Base-by-base conservation (phyloP, 2,797 vertebrate genomes). In the Myotis pilosus region DNA sequence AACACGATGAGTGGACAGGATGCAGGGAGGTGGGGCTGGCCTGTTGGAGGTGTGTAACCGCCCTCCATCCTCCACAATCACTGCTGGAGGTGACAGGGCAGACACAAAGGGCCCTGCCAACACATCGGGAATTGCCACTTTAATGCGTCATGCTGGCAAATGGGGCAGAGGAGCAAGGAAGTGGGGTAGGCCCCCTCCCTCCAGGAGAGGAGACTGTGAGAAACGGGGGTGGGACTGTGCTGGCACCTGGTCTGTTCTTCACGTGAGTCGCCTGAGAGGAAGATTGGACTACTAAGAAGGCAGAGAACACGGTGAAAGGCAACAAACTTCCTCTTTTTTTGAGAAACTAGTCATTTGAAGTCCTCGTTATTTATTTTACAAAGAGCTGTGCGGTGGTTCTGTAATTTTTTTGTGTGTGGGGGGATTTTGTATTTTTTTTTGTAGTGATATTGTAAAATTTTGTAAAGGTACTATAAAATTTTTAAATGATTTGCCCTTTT, bases 401-500 rank as follows among this genome's bases (percentile, higher is more conserved):
- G 20, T 51, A 41, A 41, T 88, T 87, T 91, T 86, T 60, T 62
- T 57, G 9, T 15, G n/a, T n/a, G n/a, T 1, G 23, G 5, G 25
- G 20, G 25, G 25, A 30, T 62, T 62, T 62, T 60, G 11, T 60
- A 11, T 57, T 12, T 57, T 28, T 55, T 62, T 30, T 47, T 47
- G 28, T 62, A 62, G 28, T 30, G 60, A 62, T 62, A 62, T 62
- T 62, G 28, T 62, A 13, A 62, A 62, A 30, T 62, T 62, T 62
- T 62, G 60, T 62, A 62, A 95, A 94, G 93, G 95, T 93, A 85
- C 91, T 96, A 81, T 95, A 96, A 96, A 83, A 25, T 5, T 44
- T 96, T 96, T 96, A 86, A 97, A 85, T 96, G 89, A 94, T 96
- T 97, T 93, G 93, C 90, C 95, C 91, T 96, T 95, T 95, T 96